Evolutionary conservation across 2,888 invertebrate species (phyloP).

Genomic region (Pristionchus exspectatus): DNA sequence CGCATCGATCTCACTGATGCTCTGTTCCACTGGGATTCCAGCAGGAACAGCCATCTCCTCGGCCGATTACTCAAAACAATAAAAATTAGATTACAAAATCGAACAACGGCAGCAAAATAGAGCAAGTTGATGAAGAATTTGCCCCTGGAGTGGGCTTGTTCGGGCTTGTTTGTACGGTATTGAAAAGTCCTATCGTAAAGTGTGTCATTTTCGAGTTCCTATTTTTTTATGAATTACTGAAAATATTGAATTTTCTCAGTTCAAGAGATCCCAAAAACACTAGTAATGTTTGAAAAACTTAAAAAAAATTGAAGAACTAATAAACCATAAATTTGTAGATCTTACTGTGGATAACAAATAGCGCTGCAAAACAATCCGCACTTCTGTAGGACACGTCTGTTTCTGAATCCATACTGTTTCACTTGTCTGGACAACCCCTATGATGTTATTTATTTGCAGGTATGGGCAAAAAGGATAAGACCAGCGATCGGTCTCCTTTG

Average conservation of each 20-base stretch:
- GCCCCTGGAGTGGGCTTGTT: not conserved
- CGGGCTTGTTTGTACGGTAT: not conserved
- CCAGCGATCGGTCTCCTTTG: not conserved
- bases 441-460: not conserved
- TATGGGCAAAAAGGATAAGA: slow-evolving; percentile 28
- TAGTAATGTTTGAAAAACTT: too few species aligned
- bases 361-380: not conserved
- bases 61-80: not conserved
- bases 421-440: not conserved
- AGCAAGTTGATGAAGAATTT: not conserved
- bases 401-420: not conserved
- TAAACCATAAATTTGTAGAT: too few species aligned
- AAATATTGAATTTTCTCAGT: not conserved
- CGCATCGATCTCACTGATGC: slow-evolving; percentile 53
- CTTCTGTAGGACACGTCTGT: not conserved
- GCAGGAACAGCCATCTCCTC: slow-evolving; percentile 41
- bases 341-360: not conserved
- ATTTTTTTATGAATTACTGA: not conserved
- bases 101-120: not conserved
- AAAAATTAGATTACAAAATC: not conserved
- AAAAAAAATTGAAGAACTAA: too few species aligned
- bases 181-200: not conserved
- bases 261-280: not conserved
- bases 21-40: slow-evolving; percentile 37
- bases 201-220: not conserved